A percentile compares a stretch with the other conserved stretches of the same genome.
Conservation (phyloP, 37 sponge, comb jelly and placozoan species). For the Amphimedon queenslandica region DNA sequence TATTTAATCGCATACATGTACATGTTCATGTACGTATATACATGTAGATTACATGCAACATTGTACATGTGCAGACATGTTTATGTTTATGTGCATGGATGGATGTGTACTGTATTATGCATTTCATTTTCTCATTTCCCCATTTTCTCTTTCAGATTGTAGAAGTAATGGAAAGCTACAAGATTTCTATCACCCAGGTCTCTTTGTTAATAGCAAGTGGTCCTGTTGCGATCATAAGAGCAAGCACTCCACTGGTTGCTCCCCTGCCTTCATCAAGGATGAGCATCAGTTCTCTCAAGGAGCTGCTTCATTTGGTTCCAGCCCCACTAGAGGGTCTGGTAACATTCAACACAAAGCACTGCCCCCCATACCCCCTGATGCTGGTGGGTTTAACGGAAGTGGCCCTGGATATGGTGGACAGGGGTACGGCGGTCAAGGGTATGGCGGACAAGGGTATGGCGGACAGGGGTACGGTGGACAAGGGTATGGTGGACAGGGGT, state of each 20-base stretch:
- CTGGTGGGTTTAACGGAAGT: background rate
- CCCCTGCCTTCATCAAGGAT: constrained; percentile 16
- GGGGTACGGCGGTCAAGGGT: background rate
- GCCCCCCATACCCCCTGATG: background rate
- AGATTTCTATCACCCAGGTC: constrained; percentile 69
- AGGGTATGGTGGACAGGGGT: background rate
- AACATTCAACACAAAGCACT: background rate
- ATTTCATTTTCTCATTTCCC: constrained; percentile 11
- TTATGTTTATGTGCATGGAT: too few relatives aligned
- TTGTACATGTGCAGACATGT: too few relatives aligned
- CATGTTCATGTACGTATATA: too few relatives aligned
- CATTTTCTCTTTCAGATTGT: constrained; percentile 38
- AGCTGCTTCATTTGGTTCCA: background rate
- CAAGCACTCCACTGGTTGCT: constrained; percentile 67
- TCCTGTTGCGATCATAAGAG: constrained; percentile 70
- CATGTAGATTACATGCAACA: too few relatives aligned
- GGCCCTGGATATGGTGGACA: background rate
- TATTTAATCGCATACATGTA: too few relatives aligned
- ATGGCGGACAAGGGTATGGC: background rate
- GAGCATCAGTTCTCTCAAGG: background rate
- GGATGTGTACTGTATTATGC: too few relatives aligned
- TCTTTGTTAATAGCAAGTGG: constrained; percentile 64
- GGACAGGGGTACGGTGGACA: background rate
- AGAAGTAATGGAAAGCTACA: constrained; percentile 25
- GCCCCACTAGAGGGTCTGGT: background rate